Percentiles rank a stretch among this genome's conserved stretches.
Evolutionary conservation across 1,140 invertebrate species (phyloP).

Genomic region (Drosophila tropicalis): DNA sequence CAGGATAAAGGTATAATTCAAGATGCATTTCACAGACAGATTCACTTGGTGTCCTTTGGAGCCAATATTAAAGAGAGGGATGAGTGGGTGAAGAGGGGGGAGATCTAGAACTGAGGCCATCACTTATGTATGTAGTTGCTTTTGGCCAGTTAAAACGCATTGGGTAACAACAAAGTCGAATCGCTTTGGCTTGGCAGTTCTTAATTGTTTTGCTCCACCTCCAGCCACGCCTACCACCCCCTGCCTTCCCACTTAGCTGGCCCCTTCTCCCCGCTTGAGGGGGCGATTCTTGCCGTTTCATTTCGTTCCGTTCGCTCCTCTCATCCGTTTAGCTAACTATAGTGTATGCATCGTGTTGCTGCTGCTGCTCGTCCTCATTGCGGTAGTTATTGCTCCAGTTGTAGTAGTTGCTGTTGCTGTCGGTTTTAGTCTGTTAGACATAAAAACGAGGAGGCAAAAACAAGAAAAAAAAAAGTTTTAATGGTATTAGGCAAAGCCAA

Average conservation of each 20-base stretch:
- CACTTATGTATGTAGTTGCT: not conserved
- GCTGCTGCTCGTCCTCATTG: conserved; percentile 34
- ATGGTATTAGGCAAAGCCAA: conserved; percentile 76
- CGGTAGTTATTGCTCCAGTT: conserved; percentile 22
- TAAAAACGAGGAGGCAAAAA: not conserved
- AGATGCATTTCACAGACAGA: too few species aligned
- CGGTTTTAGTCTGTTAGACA: conserved; percentile 70
- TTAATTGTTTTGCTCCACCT: conserved; percentile 11
- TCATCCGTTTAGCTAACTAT: conserved; percentile 17
- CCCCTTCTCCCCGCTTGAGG: not conserved
- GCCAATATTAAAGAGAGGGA: too few species aligned
- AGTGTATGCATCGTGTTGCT: conserved; percentile 13
- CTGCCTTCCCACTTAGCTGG: not conserved
- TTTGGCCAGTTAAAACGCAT: not conserved
- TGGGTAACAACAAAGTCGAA: conserved; percentile 5
- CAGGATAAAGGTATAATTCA: too few species aligned
- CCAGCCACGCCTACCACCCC: not conserved
- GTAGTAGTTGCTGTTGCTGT: conserved; percentile 29
- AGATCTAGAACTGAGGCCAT: not conserved
- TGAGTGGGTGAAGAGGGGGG: too few species aligned
- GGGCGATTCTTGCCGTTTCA: too few species aligned
- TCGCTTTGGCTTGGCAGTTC: not conserved
- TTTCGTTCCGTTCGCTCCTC: not conserved
- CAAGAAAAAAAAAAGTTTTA: conserved; percentile 61
- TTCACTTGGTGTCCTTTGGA: too few species aligned